phyloP scores from a whole-genome alignment of 2,797 vertebrate genomes.

The Mus spretus region DNA sequence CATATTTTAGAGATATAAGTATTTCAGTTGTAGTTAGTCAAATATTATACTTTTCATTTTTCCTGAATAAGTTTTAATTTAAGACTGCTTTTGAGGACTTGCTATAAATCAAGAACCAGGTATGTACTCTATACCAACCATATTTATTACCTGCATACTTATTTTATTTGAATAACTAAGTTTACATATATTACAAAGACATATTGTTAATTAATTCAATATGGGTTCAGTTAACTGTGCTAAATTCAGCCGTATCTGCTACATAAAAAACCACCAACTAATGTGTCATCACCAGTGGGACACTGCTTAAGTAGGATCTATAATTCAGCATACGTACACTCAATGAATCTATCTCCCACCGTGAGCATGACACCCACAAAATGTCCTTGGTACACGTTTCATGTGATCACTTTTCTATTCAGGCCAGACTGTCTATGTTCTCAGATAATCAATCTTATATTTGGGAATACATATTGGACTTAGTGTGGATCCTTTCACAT shows the following conservation, averaged over 20 bases:
- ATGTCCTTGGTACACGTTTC: not conserved
- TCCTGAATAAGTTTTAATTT: slow-evolving; percentile 38
- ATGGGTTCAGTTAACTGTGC: not conserved
- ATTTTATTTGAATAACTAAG: slow-evolving; percentile 13
- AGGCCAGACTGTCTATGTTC: not conserved
- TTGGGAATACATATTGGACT: not conserved
- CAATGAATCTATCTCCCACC: not conserved
- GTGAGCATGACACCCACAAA: not conserved
- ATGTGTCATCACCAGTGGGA: not conserved
- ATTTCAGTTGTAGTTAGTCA: not conserved
- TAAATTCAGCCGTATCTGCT: not conserved
- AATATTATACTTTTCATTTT: not conserved
- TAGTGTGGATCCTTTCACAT: not conserved
- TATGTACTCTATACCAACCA: not conserved
- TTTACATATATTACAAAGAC: not conserved
- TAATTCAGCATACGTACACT: not conserved
- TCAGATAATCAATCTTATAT: slow-evolving; percentile 2
- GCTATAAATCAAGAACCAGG: not conserved
- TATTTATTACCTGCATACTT: slow-evolving; percentile 45
- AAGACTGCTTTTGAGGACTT: slow-evolving; percentile 43
- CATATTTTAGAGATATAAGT: not conserved
- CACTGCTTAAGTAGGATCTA: slow-evolving; percentile 16
- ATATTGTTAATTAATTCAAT: slow-evolving; percentile 10
- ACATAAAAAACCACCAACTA: not conserved
- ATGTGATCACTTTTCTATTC: not conserved